Percentiles rank a stretch among this genome's conserved stretches.
phyloP scores from a whole-genome alignment of 53 echinoderm and acorn worm species.

The Astropecten irregularis region DNA sequence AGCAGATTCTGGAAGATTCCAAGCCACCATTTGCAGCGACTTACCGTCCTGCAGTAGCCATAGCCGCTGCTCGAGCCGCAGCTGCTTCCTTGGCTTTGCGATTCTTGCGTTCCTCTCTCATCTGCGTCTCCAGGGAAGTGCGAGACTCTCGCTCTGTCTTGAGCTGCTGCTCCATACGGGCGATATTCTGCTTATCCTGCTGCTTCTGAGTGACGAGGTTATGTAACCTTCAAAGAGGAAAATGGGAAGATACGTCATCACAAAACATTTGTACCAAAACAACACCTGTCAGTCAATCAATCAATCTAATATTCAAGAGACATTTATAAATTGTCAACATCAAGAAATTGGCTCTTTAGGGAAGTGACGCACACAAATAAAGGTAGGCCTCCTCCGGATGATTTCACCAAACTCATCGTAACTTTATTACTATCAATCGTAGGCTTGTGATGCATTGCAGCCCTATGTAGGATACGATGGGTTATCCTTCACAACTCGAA shows the following conservation, averaged over 20 bases:
- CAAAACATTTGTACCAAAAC: background rate
- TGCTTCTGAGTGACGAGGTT: conserved; percentile 97
- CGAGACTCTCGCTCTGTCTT: conserved; percentile 87
- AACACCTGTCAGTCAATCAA: background rate
- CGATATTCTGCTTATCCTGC: conserved; percentile 89
- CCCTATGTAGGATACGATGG: no score
- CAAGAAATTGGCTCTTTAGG: no score
- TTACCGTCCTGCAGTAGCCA: conserved; percentile 59
- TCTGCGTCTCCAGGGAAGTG: conserved; percentile 72
- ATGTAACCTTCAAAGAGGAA: conserved; percentile 69
- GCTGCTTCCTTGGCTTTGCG: conserved; percentile 89
- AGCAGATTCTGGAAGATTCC: no score
- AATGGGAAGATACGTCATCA: background rate
- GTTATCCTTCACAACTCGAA: no score
- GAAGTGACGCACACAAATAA: no score
- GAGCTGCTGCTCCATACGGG: conserved; percentile 86
- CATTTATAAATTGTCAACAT: no score
- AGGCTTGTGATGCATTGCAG: no score
- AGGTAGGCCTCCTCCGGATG: no score
- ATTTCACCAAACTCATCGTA: no score
- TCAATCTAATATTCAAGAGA: no score
- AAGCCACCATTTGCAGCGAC: no score
- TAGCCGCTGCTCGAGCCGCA: conserved; percentile 66
- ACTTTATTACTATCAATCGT: no score
- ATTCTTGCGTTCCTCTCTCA: conserved; percentile 86